Conservation (phyloP, 23 tunicate genomes). For the Styela plicata region DNA sequence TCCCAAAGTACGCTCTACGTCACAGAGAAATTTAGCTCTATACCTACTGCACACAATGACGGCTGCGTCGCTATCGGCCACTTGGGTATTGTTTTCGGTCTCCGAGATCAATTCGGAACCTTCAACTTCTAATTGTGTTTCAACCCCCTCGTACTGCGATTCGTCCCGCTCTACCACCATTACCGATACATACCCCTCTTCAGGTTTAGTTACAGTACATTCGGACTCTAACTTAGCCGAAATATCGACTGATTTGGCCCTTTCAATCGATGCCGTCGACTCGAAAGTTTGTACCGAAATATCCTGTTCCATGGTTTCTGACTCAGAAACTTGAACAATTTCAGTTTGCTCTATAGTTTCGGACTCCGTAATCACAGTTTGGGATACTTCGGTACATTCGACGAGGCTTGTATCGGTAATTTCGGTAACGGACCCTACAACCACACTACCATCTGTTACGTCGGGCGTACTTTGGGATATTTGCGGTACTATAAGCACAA, state of each 20-base stretch:
- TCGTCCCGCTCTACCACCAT: background rate
- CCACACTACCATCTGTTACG: background rate
- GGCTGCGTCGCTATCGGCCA: constrained; percentile 34
- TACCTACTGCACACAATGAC: constrained; percentile 31
- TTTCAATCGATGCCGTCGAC: background rate
- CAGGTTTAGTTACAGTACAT: background rate
- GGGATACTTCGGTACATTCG: background rate
- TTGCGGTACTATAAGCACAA: constrained; percentile 5
- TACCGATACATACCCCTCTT: constrained; percentile 20
- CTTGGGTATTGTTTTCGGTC: constrained; percentile 5
- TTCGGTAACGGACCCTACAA: background rate
- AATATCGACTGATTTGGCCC: background rate
- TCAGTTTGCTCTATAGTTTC: background rate
- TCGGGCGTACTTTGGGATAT: constrained; percentile 36
- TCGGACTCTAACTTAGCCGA: background rate
- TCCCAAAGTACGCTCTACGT: constrained; percentile 43
- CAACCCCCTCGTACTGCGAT: background rate
- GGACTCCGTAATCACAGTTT: background rate
- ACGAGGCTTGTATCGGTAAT: background rate
- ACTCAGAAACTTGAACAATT: constrained; percentile 4
- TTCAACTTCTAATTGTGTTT: background rate
- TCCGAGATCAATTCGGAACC: background rate
- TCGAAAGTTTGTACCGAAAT: background rate
- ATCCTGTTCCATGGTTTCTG: constrained; percentile 1
- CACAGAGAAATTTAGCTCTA: constrained; percentile 34